phyloP scores from a whole-genome alignment of 2,888 invertebrate genomes.

The Hirtodrosophila confusa region DNA sequence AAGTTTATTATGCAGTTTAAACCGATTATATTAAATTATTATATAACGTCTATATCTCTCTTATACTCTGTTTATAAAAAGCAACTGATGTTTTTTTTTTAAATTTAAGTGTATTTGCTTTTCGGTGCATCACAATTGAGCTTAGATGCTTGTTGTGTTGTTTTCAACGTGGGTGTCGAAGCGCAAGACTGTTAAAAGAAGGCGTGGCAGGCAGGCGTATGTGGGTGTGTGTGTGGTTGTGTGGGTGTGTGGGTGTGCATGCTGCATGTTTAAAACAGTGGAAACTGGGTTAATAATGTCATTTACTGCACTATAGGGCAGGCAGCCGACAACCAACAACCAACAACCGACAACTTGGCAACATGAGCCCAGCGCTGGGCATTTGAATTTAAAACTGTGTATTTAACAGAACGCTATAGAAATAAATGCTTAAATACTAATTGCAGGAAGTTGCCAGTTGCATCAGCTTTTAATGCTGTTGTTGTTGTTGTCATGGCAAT shows the following conservation, averaged over 20 bases:
- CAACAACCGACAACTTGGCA: constrained; percentile 31
- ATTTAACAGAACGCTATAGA: constrained; percentile 38
- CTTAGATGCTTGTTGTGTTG: constrained; percentile 12
- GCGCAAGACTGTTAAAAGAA: constrained; percentile 44
- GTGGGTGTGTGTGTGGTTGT: constrained; percentile 9
- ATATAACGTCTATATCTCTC: too few species aligned
- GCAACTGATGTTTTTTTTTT: too few species aligned
- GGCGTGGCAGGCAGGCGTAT: constrained; percentile 36
- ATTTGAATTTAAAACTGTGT: constrained; percentile 54
- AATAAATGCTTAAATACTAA: constrained; percentile 50
- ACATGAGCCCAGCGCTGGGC: constrained; percentile 37
- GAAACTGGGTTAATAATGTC: constrained; percentile 77
- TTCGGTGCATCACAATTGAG: constrained; percentile 2
- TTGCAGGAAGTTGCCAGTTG: constrained; percentile 51
- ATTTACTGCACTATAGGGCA: constrained; percentile 70
- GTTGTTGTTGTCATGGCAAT: constrained; percentile 8
- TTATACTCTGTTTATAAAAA: too few species aligned
- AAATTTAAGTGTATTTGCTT: constrained; percentile 22
- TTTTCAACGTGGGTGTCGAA: constrained; percentile 68
- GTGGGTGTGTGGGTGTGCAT: constrained; percentile 3
- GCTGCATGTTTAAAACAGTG: constrained; percentile 44
- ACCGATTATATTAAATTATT: too few species aligned
- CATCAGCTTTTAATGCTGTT: constrained; percentile 4
- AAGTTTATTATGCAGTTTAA: too few species aligned
- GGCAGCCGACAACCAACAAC: constrained; percentile 16